Base-by-base conservation (phyloP, 2,113 vertebrate genomes). In the Beaufortia kweichowensis region DNA sequence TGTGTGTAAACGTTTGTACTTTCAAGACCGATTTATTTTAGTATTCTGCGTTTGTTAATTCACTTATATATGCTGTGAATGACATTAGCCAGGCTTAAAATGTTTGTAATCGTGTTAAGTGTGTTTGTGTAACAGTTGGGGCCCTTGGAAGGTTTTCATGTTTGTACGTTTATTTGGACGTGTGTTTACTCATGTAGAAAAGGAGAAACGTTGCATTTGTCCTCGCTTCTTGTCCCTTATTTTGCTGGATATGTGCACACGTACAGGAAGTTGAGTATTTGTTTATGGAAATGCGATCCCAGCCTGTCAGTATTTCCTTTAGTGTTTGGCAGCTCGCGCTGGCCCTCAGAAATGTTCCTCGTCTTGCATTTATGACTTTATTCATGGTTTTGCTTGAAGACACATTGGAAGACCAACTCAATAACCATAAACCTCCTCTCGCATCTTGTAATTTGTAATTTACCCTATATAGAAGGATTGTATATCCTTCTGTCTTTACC, bases 241-340 rank as follows among this genome's bases (percentile, higher is more conserved):
- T 64, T 39, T 75, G 55, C 85, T 50, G 76, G 46, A 79, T 72
- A 82, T 79, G 17, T 61, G 56, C 77, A 76, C 61, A 82, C 67
- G 28, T 74, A 80, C 84, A 81, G 86, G 86, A 89, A 89, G 83
- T 53, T 17, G 15, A 73, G 8, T 88, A 82, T 89, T 89, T 88
- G 86, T 89, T 89, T 88, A 88, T 90, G 88, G 88, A 88, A 89
- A 90, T 88, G 1, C 62, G 82, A 90, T 85, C 87, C 69, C 50
- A 61, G 33, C 43, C 57, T 24, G 61, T 61, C 77, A 65, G 67
- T 71, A 26, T 76, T 85, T 84, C 80, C 76, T 69, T 62, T 82
- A 68, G 66, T 82, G 78, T 82, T 82, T 84, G 79, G 77, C 87
- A 74, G 77, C 70, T 64, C 73, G 68, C 75, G 43, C 84, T 65